Conservation (phyloP, 2,113 vertebrate species). For the Leuciscus idus region DNA sequence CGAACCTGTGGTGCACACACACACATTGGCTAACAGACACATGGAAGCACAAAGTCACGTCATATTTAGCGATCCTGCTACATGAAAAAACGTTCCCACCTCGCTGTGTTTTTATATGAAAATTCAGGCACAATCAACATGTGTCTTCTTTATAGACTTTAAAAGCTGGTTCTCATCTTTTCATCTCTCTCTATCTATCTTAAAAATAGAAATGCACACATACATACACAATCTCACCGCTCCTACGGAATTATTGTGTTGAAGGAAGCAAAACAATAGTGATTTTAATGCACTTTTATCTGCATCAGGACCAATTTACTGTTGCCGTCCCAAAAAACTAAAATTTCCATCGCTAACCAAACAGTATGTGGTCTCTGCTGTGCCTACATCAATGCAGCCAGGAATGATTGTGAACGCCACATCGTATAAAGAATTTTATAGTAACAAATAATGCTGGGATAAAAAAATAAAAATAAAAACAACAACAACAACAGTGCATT, state of each 20-base stretch:
- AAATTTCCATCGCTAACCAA: slow-evolving; percentile 6
- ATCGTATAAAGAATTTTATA: slow-evolving; percentile 3
- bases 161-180: slow-evolving; percentile 39
- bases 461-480: not conserved
- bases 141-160: slow-evolving; percentile 22
- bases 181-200: slow-evolving; percentile 5
- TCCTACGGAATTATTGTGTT: slow-evolving; percentile 19
- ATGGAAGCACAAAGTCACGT: not conserved
- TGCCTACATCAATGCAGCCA: not conserved
- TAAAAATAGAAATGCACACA: slow-evolving; percentile 4
- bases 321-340: slow-evolving; percentile 2
- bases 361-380: slow-evolving; percentile 18
- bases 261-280: slow-evolving; percentile 23
- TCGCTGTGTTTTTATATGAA: not conserved
- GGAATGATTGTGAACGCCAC: slow-evolving; percentile 17
- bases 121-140: slow-evolving; percentile 17
- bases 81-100: not conserved
- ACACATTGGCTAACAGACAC: not conserved
- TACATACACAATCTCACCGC: not conserved
- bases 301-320: slow-evolving; percentile 45
- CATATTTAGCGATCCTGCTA: not conserved
- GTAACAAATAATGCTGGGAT: slow-evolving; percentile 29
- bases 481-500: not conserved
- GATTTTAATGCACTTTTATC: slow-evolving; percentile 35
- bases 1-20: not conserved